These are phyloP conservation scores for Mellivora capensis DNA, from an alignment of 2,113 vertebrate species.

Conservation along the genomic window DNA sequence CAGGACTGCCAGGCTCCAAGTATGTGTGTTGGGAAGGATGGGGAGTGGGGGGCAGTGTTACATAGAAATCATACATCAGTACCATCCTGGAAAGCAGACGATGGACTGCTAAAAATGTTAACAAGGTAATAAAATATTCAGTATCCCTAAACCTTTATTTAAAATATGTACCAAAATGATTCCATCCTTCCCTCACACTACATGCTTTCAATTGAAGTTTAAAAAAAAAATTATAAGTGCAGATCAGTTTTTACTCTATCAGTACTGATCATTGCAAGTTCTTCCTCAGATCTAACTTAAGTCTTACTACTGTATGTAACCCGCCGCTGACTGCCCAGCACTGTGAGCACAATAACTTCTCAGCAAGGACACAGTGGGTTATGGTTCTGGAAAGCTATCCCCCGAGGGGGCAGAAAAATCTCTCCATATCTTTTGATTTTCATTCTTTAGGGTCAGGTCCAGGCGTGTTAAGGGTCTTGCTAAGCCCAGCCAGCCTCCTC, in stretches of 20 bases:
- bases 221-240: neutral
- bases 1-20: neutral
- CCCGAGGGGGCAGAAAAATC: accelerated
- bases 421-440: neutral
- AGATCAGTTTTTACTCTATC: neutral
- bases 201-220: neutral
- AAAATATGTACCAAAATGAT: conserved; percentile 21
- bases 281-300: neutral
- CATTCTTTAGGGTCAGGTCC: neutral
- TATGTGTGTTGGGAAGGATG: too few relatives aligned
- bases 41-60: neutral
- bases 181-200: neutral
- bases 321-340: neutral
- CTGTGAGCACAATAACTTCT: neutral
- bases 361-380: neutral
- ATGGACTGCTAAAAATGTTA: neutral
- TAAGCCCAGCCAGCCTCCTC: neutral
- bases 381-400: neutral
- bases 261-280: neutral
- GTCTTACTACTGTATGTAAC: neutral
- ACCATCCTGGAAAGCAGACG: neutral
- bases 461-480: neutral
- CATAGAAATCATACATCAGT: neutral
- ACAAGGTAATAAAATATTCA: conserved; percentile 9
- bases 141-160: conserved; percentile 14